Evolutionary conservation across 64 coral and sea anemone species (phyloP).

Genomic region (Cladopsammia gracilis): DNA sequence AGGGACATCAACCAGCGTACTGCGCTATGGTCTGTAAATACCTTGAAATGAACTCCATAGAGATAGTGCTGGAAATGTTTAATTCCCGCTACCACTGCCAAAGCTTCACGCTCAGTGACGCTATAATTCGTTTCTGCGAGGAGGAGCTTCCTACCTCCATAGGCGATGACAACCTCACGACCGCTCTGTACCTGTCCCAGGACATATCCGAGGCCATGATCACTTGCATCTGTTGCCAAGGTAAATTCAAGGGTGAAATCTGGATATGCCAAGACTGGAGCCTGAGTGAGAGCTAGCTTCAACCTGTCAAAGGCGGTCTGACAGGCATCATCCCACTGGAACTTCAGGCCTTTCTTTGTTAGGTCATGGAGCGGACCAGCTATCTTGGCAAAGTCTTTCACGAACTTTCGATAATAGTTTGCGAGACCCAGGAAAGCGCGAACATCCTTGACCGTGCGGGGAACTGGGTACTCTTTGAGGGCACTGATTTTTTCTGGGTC

Average conservation of each 20-base stretch:
- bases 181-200: slow-evolving; percentile 14
- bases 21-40: slow-evolving; percentile 9
- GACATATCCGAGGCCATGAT: background rate
- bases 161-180: slow-evolving; percentile 5
- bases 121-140: slow-evolving; percentile 18
- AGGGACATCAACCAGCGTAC: slow-evolving; percentile 9
- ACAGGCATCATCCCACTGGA: no score
- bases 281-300: no score
- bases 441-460: no score
- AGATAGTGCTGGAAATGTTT: background rate
- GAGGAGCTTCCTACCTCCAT: background rate
- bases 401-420: no score
- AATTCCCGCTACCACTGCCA: background rate
- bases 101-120: slow-evolving; percentile 22
- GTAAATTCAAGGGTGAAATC: background rate
- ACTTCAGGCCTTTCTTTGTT: no score
- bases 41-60: background rate
- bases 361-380: no score
- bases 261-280: no score
- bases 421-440: no score
- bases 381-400: no score
- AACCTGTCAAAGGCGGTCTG: no score
- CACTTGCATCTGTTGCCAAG: background rate
- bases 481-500: no score
- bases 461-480: no score